Percentiles rank a stretch among this genome's conserved stretches.
These are phyloP conservation scores for Marcusenius ussheri DNA, from an alignment of 2,113 vertebrate species.

Conservation along the genomic window DNA sequence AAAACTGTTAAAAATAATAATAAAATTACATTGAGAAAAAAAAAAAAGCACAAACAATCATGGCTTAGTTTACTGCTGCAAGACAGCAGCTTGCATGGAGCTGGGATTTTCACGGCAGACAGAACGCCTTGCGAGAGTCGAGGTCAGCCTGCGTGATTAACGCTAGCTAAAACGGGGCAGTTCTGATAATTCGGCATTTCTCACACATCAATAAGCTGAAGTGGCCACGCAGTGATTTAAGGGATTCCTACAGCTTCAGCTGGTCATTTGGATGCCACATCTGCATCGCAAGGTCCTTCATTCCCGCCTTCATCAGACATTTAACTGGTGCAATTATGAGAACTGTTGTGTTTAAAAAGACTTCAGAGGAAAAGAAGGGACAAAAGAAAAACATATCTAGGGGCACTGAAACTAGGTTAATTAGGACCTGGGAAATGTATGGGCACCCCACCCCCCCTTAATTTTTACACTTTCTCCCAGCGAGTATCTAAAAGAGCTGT, in stretches of 20 bases:
- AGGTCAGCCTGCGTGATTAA: neutral
- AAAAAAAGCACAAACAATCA: constrained; percentile 10
- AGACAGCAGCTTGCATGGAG: neutral
- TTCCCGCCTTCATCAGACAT: constrained; percentile 25
- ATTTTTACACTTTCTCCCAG: constrained; percentile 37
- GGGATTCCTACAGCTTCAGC: constrained; percentile 5
- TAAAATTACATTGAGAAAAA: constrained; percentile 28
- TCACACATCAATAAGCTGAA: neutral
- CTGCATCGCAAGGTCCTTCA: neutral
- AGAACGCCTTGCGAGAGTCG: neutral
- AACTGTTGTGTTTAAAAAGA: constrained; percentile 41
- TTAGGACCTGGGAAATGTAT: constrained; percentile 58
- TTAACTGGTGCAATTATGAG: constrained; percentile 35
- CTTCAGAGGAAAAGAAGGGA: constrained; percentile 31
- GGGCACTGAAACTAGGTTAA: constrained; percentile 56
- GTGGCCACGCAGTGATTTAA: constrained; percentile 18
- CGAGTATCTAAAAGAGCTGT: constrained; percentile 50
- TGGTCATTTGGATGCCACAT: constrained; percentile 4
- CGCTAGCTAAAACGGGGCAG: neutral
- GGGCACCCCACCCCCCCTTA: constrained; percentile 33
- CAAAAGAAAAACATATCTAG: constrained; percentile 39
- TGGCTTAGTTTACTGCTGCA: neutral
- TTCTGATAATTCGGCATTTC: neutral
- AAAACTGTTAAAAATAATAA: constrained; percentile 43
- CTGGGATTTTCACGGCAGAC: neutral